Evolutionary conservation across 2,797 vertebrate genomes (phyloP).

Genomic region (Sebastes alutus): DNA sequence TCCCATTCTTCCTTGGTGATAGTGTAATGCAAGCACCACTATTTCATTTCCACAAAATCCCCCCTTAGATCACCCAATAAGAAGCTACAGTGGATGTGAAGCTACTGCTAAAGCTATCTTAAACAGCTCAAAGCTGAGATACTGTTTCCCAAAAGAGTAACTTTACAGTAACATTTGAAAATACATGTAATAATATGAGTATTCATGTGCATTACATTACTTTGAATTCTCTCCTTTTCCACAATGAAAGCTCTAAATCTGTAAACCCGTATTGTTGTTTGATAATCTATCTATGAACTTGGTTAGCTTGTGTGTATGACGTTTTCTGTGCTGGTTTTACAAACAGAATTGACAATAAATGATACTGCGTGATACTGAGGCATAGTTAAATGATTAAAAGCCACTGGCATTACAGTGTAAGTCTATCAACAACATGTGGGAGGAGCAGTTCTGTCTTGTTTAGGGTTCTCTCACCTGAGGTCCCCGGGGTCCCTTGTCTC

Average conservation of each 20-base stretch:
- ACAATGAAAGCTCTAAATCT: background rate
- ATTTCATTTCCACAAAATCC: background rate
- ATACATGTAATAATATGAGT: rapidly evolving
- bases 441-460: background rate
- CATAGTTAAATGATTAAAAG: background rate
- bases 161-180: background rate
- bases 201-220: background rate
- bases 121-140: background rate
- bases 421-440: background rate
- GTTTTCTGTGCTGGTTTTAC: background rate
- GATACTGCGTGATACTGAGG: background rate
- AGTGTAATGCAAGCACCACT: background rate
- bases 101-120: background rate
- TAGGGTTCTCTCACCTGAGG: conserved; percentile 79
- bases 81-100: background rate
- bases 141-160: background rate
- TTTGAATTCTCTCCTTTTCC: background rate
- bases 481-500: conserved; percentile 84
- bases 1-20: background rate
- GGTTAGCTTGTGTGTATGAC: background rate
- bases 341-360: background rate
- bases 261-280: background rate
- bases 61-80: background rate
- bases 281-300: background rate
- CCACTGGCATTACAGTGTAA: background rate